Base-by-base conservation (phyloP, 2,888 invertebrate genomes). In the Rhorus exstirpatorius region DNA sequence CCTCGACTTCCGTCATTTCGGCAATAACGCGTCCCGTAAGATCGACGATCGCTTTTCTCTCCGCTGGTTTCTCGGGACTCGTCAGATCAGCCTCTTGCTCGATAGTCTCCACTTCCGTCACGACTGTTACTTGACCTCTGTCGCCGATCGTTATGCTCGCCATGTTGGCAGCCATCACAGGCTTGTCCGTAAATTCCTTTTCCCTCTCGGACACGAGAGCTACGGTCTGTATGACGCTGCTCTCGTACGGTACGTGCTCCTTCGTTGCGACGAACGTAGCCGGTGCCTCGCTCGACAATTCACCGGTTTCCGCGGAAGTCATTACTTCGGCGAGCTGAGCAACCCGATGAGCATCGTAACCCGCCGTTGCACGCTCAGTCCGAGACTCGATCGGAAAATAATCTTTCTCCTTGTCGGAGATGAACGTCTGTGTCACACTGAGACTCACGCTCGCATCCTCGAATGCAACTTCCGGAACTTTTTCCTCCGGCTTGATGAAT, bases 151-250 rank as follows among this genome's bases (percentile, higher is more conserved):
- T 87, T 8, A 93, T 68, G 58, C 90, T 90, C 10, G 92, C 93
- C 6, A 88, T 90, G 44, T 90, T 91, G 14, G 88, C 72, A n/a
- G 86, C 84, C 8, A 89, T 68, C 6, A 86, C 75, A 8, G 88
- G 88, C 65, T 90, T 90, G 14, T 89, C 88, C 0, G 63, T 67
- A 55, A 92, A 92, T 79, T 93, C 88, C 38, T 88, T 85, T 93
- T 96, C 96, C 85, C 93, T 94, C 92, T 96, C 96, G 49, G 94
- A 93, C 3, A 93, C 89, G 24, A 95, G 84, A 63, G 94, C 93
- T 93, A 95, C 95, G 80, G 94, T 94, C 84, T 93, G 94, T 85
- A 95, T 93, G 49, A 96, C 93, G 79, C 93, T 94, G 79, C 94
- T 95, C 89, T 94, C 94, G 61, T 95, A 93, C 12, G 94, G 93